Evolutionary conservation across 2,797 vertebrate species (phyloP).

Genomic region (Sebastes vulpes): DNA sequence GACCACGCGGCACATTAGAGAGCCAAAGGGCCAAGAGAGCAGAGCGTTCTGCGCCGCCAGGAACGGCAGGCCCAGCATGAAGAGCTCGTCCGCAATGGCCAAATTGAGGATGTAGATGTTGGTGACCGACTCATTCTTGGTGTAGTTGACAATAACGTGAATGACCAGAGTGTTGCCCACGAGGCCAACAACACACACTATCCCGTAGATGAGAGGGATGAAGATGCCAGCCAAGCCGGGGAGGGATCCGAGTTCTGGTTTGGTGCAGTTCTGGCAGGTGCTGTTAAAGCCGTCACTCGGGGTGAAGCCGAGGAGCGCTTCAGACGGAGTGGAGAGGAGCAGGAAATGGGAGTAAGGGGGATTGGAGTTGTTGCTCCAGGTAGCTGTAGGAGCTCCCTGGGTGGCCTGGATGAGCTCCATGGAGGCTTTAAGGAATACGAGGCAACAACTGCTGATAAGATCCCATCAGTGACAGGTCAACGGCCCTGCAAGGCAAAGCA

Average conservation of each 20-base stretch:
- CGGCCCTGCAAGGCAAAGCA: constrained; percentile 24
- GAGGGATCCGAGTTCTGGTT: constrained; percentile 12
- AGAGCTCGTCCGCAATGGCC: constrained; percentile 94
- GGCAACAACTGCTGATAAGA: background rate
- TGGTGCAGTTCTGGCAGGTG: constrained; percentile 67
- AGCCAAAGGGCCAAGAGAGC: constrained; percentile 95
- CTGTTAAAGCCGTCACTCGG: constrained; percentile 34
- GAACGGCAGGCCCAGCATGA: constrained; percentile 96
- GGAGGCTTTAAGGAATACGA: background rate
- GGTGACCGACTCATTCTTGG: constrained; percentile 93
- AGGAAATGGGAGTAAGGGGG: constrained; percentile 54
- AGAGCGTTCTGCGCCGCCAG: constrained; percentile 93
- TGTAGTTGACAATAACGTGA: constrained; percentile 91
- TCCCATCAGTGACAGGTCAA: constrained; percentile 34
- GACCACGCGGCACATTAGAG: constrained; percentile 92
- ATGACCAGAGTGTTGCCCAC: constrained; percentile 94
- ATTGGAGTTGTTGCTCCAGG: constrained; percentile 46
- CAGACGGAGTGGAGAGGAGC: constrained; percentile 52
- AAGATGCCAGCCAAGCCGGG: constrained; percentile 79
- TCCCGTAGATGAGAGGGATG: constrained; percentile 89
- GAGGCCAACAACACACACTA: constrained; percentile 90
- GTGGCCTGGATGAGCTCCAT: constrained; percentile 74
- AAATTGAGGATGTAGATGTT: constrained; percentile 98
- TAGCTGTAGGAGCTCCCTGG: constrained; percentile 14
- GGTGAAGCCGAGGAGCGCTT: constrained; percentile 5